Base-by-base conservation (phyloP, 2,113 vertebrate genomes). In the Mastomys natalensis region DNA sequence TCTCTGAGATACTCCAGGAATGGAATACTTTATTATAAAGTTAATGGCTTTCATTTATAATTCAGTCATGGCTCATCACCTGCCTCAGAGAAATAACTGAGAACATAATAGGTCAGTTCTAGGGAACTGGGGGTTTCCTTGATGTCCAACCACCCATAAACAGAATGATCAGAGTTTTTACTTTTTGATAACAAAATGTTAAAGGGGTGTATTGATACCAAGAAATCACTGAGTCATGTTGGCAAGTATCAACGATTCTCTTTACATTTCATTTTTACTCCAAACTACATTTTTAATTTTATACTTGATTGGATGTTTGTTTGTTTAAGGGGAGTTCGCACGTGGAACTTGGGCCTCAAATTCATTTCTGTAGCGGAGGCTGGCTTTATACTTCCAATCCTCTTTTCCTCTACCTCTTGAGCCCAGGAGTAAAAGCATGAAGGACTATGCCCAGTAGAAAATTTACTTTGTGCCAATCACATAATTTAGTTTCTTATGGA, bases 61-160 rank as follows among this genome's bases (percentile, higher is more conserved):
- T 94, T 97, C 87, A 96, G 84, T 82, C 37, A 90, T 62, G 90
- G 87, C 43, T 97, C 95, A 95, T 95, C 94, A 85, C 40, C 74
- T 60, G 13, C 70, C 84, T 93, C 84, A 86, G 94, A 97, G 87
- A 70, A 84, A 94, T 3, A 86, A 40, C 6, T 74, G 80, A 80
- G 51, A 73, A 55, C 29, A 72, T 91, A 96, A 94, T 95, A 97
- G 78, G 70, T 31, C 37, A 37, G 12, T 78, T 66, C 43, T 11
- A 34, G 48, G 45, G 73, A 43, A 93, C 7, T 19, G n/a, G 51
- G 12, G 31, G 37, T 60, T 72, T 70, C 87, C 19, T 16, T 37
- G 58, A 85, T 96, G 43, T 90, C 6, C 62, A 62, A 45, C n/a
- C 64, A 51, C 31, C 37, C 29, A 60, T 80, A 81, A 89, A 95